Base-by-base conservation (phyloP, 2,888 invertebrate species). In the Creontiades dilutus region DNA sequence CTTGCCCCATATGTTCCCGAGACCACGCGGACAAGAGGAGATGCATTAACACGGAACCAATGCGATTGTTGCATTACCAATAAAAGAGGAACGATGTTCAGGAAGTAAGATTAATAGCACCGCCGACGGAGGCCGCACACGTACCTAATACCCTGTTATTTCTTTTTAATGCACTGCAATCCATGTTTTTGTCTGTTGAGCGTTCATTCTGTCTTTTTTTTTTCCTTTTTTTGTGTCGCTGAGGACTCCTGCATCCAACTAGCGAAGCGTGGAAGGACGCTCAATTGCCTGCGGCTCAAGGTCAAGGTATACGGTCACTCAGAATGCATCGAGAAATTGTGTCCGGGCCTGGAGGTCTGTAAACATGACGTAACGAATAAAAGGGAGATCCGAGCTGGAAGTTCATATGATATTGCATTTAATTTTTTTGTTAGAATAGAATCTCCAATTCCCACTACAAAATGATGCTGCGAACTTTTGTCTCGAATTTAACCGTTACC, bases 181-280 rank as follows among this genome's bases (percentile, higher is more conserved):
- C 23, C 23, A 12, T 68, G 19, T 68, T 68, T 9, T 68, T 7
- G 23, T 23, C 23, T 23, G 19, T 68, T 23, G 23, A 68, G 68
- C 37, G 37, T 37, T 37, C n/a, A 37, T 37, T 37, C 7, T 37
- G 37, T 37, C 37, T 37, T 37, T 37, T 37, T 23, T 68, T 68
- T 68, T 68, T 68, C 23, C 12, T 11, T 23, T 52, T 37, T 37
- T 37, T 7, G 13, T 57, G 57, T n/a, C 57, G 23, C 19, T 68
- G 12, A 68, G 68, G 68, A 23, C 68, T 23, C 68, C 27, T 23
- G 68, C 27, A 68, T 68, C 23, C 68, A 23, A 23, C 68, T 19
- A 19, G 68, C 68, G 68, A 68, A 68, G 68, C 68, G 68, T 68
- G 68, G 23, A 68, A 68, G 68, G 68, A 68, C 68, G 68, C 68